Conservation (phyloP, 2,113 vertebrate genomes). For the Dicaeum eximium region DNA sequence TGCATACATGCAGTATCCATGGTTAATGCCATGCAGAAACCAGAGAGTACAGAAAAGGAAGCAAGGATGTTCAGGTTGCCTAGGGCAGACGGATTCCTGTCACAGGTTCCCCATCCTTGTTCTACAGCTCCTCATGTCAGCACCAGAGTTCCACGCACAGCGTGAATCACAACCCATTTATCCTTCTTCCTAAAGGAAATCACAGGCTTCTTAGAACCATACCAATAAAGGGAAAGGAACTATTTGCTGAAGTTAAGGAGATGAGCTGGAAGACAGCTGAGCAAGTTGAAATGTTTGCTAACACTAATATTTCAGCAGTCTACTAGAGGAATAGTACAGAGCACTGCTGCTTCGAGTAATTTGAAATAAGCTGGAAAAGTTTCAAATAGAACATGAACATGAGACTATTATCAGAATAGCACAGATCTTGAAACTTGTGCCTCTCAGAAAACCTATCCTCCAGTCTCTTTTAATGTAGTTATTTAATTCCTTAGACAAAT, state of each 20-base stretch:
- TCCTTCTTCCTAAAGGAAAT: not conserved
- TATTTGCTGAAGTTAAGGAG: not conserved
- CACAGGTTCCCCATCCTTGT: not conserved
- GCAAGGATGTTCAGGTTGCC: not conserved
- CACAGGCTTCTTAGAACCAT: not conserved
- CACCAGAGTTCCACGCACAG: accelerated
- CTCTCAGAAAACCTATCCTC: not conserved
- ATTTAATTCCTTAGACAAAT: not conserved
- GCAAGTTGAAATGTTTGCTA: not conserved
- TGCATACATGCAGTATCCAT: not conserved
- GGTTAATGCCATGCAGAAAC: not conserved
- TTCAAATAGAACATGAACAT: not conserved
- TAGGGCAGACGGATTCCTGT: not conserved
- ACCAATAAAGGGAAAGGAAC: not conserved
- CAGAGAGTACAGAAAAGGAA: not conserved
- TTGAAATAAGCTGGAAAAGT: not conserved
- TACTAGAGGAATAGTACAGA: not conserved
- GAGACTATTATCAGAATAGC: not conserved
- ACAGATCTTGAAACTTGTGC: not conserved
- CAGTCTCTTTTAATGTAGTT: not conserved
- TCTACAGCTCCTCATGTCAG: not conserved
- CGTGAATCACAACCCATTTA: not conserved
- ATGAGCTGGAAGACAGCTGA: not conserved
- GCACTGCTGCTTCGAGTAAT: not conserved
- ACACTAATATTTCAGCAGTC: not conserved